Percentiles rank a stretch among this genome's conserved stretches.
These are phyloP conservation scores for Chloroclystis v-ata DNA, from an alignment of 2,888 invertebrate species.

Conservation along the genomic window DNA sequence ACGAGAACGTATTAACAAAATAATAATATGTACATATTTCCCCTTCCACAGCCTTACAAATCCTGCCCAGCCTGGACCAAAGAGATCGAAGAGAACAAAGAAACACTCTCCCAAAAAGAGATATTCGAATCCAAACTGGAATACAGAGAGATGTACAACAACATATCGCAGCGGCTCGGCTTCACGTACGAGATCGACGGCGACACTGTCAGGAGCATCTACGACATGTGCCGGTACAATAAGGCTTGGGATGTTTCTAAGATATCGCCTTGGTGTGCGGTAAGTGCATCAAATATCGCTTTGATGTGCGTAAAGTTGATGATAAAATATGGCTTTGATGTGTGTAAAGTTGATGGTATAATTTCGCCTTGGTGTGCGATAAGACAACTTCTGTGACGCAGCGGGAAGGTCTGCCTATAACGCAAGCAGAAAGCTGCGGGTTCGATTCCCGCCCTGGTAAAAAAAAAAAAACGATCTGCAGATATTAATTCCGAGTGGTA, in stretches of 20 bases:
- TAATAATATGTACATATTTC: no score
- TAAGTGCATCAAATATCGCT: conserved; percentile 48
- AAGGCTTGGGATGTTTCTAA: conserved; percentile 85
- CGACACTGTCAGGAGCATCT: conserved; percentile 80
- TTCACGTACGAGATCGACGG: conserved; percentile 78
- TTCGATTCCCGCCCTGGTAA: no score
- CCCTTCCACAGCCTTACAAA: conserved; percentile 78
- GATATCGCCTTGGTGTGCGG: conserved; percentile 87
- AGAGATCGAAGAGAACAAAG: conserved; percentile 66
- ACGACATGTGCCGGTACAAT: conserved; percentile 88
- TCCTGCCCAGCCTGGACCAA: conserved; percentile 80
- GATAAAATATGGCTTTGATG: no score
- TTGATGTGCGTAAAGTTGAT: no score
- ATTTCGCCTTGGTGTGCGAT: no score
- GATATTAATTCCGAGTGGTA: no score
- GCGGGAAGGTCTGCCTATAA: no score
- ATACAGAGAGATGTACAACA: conserved; percentile 66
- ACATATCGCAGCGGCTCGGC: conserved; percentile 82
- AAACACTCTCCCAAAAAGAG: conserved; percentile 49
- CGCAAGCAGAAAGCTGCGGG: no score
- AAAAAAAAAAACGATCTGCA: no score
- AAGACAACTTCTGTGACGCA: no score
- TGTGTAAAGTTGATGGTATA: no score
- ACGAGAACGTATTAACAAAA: no score
- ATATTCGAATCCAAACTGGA: conserved; percentile 68